phyloP scores from a whole-genome alignment of 1,140 invertebrate species.

The Cheumatopsyche charites region DNA sequence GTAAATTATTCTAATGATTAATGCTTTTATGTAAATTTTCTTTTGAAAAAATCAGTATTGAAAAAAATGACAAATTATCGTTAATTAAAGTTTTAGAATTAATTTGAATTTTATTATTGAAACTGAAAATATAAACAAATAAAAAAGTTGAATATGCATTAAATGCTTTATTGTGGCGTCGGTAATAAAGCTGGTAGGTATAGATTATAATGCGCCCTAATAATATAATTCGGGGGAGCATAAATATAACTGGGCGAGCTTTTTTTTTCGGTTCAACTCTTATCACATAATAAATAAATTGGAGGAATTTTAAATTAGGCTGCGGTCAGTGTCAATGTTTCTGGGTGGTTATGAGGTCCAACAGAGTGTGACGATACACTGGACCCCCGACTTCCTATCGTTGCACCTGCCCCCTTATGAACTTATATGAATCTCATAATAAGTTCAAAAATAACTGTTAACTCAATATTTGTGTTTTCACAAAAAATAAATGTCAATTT shows the following conservation, averaged over 20 bases:
- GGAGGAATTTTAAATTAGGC: conserved; percentile 35
- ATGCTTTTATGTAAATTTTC: no score
- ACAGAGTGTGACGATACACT: conserved; percentile 34
- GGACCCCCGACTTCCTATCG: conserved; percentile 26
- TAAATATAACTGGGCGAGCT: conserved; percentile 7
- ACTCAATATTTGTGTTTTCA: background rate
- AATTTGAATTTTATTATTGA: no score
- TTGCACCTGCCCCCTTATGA: conserved; percentile 29
- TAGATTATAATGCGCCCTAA: conserved; percentile 15
- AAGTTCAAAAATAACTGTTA: background rate
- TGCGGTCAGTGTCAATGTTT: conserved; percentile 37
- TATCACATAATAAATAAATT: conserved; percentile 33
- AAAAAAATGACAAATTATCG: no score
- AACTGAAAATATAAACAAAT: no score
- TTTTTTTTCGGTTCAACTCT: conserved; percentile 16
- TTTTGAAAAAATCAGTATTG: no score
- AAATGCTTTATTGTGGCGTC: no score
- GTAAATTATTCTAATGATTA: no score
- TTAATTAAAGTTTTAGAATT: no score
- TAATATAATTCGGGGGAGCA: conserved; percentile 24
- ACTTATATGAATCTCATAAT: conserved; percentile 23
- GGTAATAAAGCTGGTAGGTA: no score
- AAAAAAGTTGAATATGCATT: no score
- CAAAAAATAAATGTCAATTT: background rate
- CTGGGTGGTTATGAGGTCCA: conserved; percentile 31